Conservation (phyloP, 2,113 vertebrate genomes). For the Saimiri boliviensis region DNA sequence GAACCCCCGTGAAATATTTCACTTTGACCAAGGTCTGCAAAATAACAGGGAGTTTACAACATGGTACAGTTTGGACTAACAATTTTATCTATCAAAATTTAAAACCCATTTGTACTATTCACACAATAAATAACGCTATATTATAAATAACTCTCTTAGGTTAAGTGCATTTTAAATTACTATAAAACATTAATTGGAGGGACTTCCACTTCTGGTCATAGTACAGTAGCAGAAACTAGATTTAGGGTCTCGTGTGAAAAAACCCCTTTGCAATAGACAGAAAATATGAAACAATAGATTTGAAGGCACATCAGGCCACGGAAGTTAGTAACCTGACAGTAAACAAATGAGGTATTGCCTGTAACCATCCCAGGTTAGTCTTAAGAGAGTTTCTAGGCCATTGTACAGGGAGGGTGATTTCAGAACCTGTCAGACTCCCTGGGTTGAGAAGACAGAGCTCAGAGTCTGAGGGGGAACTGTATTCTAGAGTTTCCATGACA, state of each 20-base stretch:
- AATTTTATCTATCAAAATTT: constrained; percentile 21
- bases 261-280: neutral
- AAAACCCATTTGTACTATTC: neutral
- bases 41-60: too few relatives aligned
- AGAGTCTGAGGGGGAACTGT: neutral
- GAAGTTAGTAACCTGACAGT: neutral
- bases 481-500: neutral
- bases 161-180: constrained; percentile 31
- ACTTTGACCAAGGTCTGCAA: too few relatives aligned
- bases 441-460: neutral
- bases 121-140: neutral
- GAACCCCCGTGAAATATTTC: too few relatives aligned
- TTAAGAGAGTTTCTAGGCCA: neutral
- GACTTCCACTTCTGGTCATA: neutral
- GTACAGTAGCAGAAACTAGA: neutral
- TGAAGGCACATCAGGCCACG: neutral
- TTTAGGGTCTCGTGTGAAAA: neutral
- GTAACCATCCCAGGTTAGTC: neutral
- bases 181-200: neutral
- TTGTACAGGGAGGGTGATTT: neutral
- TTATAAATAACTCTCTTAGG: neutral
- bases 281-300: neutral
- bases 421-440: neutral
- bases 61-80: too few relatives aligned
- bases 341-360: neutral